A percentile compares a stretch with the other conserved stretches of the same genome.
phyloP scores from a whole-genome alignment of 2,113 vertebrate species.

The Gnathonemus longibarbis region DNA sequence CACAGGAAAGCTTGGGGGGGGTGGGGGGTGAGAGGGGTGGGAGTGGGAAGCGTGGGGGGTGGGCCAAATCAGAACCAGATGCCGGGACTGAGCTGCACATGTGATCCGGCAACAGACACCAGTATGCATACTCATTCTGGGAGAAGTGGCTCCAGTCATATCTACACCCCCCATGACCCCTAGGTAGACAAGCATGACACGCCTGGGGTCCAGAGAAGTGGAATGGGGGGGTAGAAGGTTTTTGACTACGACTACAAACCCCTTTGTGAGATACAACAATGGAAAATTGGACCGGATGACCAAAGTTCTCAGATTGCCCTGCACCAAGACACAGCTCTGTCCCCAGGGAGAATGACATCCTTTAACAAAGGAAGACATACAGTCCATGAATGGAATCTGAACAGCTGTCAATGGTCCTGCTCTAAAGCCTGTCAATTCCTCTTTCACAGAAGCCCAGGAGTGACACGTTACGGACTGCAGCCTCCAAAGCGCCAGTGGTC shows the following conservation, averaged over 20 bases:
- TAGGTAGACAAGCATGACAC: background rate
- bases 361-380: background rate
- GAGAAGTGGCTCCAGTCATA: background rate
- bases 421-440: slow-evolving; percentile 19
- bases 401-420: slow-evolving; percentile 3
- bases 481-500: slow-evolving; percentile 1
- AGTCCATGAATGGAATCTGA: background rate
- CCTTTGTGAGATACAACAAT: background rate
- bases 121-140: background rate
- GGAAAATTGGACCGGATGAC: background rate
- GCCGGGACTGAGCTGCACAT: slow-evolving; percentile 43
- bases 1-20: slow-evolving; percentile 25
- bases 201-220: background rate
- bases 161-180: background rate
- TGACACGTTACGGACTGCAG: slow-evolving; percentile 19
- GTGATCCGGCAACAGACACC: slow-evolving; percentile 54
- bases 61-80: slow-evolving; percentile 64
- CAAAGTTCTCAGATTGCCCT: background rate
- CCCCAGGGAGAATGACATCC: background rate
- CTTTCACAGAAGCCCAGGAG: slow-evolving; percentile 10
- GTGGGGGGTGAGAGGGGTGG: slow-evolving; percentile 25
- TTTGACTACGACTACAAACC: background rate
- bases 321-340: background rate
- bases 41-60: slow-evolving; percentile 33
- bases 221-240: background rate